Conservation (phyloP, 2,888 invertebrate species). For the Seira ritae region DNA sequence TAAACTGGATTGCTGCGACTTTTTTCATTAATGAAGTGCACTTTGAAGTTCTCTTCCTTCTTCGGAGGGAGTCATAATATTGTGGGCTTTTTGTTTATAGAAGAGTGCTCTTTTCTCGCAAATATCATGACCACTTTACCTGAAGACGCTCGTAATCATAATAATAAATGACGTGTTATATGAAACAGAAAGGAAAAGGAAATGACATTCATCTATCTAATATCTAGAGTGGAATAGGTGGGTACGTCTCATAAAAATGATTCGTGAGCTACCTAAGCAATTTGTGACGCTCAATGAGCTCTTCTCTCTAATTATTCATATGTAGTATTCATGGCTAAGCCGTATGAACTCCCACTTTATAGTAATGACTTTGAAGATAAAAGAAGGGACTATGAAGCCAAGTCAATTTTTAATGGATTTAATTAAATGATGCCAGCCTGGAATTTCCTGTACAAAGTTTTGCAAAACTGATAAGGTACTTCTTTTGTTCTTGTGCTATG, state of each 20-base stretch:
- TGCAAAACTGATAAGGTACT: too few relatives aligned
- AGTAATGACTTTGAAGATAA: constrained; percentile 50
- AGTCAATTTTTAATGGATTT: constrained; percentile 38
- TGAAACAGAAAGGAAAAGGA: constrained; percentile 52
- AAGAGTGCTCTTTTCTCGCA: not conserved
- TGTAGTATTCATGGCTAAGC: not conserved
- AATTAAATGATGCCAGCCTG: constrained; percentile 31
- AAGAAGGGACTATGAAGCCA: not conserved
- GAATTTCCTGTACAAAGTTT: constrained; percentile 36
- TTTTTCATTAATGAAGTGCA: constrained; percentile 12
- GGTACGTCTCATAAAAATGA: not conserved
- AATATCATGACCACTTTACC: constrained; percentile 7
- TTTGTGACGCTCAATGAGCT: constrained; percentile 8
- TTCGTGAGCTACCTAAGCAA: not conserved
- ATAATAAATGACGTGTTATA: constrained; percentile 42
- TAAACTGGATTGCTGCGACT: constrained; percentile 45
- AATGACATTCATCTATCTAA: constrained; percentile 35
- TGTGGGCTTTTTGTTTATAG: not conserved
- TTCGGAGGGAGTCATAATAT: constrained; percentile 12
- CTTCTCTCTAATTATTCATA: not conserved
- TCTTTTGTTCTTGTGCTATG: too few relatives aligned
- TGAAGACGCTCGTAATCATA: constrained; percentile 35
- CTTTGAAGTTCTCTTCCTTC: constrained; percentile 18
- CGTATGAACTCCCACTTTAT: constrained; percentile 29
- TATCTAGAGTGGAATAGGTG: not conserved